Evolutionary conservation across 2,797 vertebrate genomes (phyloP).

Genomic region (Trachops cirrhosus): DNA sequence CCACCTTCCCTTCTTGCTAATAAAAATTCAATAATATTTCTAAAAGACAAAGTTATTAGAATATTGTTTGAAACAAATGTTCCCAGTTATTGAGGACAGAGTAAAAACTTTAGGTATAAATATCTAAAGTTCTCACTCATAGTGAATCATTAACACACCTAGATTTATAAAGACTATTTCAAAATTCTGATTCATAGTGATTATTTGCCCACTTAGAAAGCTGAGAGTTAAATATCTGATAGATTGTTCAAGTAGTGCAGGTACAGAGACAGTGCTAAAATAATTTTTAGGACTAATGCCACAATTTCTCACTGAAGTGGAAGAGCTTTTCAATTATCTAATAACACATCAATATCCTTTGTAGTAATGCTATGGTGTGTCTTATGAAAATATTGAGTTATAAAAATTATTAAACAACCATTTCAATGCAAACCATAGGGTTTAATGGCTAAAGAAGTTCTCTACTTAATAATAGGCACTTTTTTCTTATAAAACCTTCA

Average conservation of each 20-base stretch:
- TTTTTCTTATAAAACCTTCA: slow-evolving; percentile 14
- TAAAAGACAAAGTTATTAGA: background rate
- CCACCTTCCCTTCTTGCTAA: background rate
- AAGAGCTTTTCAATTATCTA: background rate
- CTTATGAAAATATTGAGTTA: background rate
- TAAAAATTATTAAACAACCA: slow-evolving; percentile 24
- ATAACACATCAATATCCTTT: background rate
- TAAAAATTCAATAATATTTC: background rate
- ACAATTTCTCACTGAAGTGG: background rate
- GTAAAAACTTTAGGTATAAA: background rate
- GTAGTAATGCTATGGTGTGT: background rate
- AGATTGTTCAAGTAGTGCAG: background rate
- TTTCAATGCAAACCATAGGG: background rate
- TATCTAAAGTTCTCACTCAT: background rate
- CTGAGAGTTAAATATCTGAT: background rate
- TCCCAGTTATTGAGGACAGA: background rate
- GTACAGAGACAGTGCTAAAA: background rate
- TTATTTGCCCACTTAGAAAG: background rate
- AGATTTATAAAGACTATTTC: background rate
- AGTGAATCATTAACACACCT: background rate
- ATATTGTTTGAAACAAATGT: background rate
- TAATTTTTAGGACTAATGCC: background rate
- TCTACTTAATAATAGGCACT: background rate
- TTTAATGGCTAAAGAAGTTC: slow-evolving; percentile 17
- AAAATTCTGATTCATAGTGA: background rate